Evolutionary conservation across 2,797 vertebrate species (phyloP), one percentile per base, ranked within the genome.

Genomic region (Distichodus sexfasciatus): DNA sequence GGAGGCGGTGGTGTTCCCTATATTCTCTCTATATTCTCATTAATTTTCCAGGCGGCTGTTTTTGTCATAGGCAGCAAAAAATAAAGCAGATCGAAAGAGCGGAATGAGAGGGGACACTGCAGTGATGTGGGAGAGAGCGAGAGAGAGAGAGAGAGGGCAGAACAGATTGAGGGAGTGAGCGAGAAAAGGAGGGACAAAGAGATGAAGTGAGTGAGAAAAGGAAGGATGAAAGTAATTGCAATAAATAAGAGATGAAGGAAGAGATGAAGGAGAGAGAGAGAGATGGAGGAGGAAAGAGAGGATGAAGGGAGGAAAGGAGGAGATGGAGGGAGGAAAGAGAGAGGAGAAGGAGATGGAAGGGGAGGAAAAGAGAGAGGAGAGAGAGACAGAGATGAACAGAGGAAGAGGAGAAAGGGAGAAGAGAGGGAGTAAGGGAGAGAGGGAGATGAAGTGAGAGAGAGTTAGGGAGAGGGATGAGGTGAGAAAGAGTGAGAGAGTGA

Each of bases 1-100:
- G n/a, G n/a, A n/a, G n/a, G n/a, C n/a, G n/a, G n/a, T n/a, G n/a
- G n/a, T n/a, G n/a, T n/a, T n/a, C 40, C 53, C 31, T 53, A 47
- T 15, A 23, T 36, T 63, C 26, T 26, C 46, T 43, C 26, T 57
- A 36, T 71, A 66, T 75, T 82, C 80, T 86, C 87, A 85, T 86
- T 84, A 87, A 79, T 84, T 82, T 72, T 85, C 79, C 79, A 75
- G 73, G 75, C 79, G 78, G 76, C 76, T 72, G 74, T 59, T 73
- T 78, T 79, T 70, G 73, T 75, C 69, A 61, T 51, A 40, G 33
- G 62, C 62, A 55, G 55, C 66, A 57, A 48, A 62, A 36, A 57
- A 28, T 48, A 47, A 21, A 48, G 7, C n/a, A 14, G 29, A 41
- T 24, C 35, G 35, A 66, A 46, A 0, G 6, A 63, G 41, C 31